Evolutionary conservation across 1,140 invertebrate genomes (phyloP).

Genomic region (Drosophila saltans): DNA sequence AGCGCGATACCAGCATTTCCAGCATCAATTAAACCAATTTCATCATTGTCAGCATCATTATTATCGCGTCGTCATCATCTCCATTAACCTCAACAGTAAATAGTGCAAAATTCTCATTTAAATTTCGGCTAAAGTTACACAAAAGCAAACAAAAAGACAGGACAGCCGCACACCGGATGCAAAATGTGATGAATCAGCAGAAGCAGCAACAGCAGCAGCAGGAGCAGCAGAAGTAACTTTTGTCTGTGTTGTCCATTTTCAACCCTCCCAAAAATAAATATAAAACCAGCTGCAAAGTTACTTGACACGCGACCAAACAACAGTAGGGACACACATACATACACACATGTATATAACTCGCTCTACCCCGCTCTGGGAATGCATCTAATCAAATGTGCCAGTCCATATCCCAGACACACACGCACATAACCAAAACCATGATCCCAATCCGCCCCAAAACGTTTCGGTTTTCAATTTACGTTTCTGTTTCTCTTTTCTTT

Average conservation of each 20-base stretch:
- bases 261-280: conserved; percentile 41
- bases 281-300: conserved; percentile 62
- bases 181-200: conserved; percentile 25
- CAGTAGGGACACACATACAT: conserved; percentile 26
- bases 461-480: conserved; percentile 21
- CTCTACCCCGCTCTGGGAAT: not conserved
- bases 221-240: conserved; percentile 3
- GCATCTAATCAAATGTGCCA: conserved; percentile 1
- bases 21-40: conserved; percentile 38
- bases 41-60: not conserved
- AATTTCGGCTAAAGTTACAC: not conserved
- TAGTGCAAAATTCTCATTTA: conserved; percentile 36
- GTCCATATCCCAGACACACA: not conserved
- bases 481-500: not conserved
- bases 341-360: not conserved
- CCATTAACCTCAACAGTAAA: conserved; percentile 29
- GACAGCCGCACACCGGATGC: conserved; percentile 27
- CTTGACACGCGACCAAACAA: conserved; percentile 69
- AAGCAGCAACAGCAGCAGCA: conserved; percentile 6
- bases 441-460: conserved; percentile 9
- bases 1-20: conserved; percentile 34
- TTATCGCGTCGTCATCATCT: not conserved
- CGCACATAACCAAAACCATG: conserved; percentile 3
- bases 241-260: conserved; percentile 20
- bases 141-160: conserved; percentile 3